Base-by-base conservation (phyloP, 2,888 invertebrate species). In the Dynastes hyllus region DNA sequence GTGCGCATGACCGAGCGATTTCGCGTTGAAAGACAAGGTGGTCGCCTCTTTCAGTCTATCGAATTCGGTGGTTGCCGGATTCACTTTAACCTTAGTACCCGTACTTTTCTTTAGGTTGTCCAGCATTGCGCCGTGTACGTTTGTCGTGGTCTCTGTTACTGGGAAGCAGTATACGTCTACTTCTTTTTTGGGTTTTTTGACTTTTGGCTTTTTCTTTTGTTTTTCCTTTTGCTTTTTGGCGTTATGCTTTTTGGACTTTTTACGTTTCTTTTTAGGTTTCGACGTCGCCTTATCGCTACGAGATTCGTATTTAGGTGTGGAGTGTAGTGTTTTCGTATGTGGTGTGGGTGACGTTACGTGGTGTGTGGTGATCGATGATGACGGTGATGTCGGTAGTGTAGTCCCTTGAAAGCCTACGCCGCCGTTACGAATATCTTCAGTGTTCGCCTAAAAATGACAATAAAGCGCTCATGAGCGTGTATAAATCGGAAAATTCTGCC, bases 401-500 rank as follows among this genome's bases (percentile, higher is more conserved):
- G 27, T 9, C 13, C n/a, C 32, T 32, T 32, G 29, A 32, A 63
- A 63, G 63, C 63, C 63, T 63, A 37, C 63, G 40, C 37, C 37
- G 16, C 13, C 71, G 37, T 29, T 53, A 53, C 11, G 22, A 55
- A 50, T 75, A 61, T 61, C 73, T 61, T 29, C 61, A 22, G 27
- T 73, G 40, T 75, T 61, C 45, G 61, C 73, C 73, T 75, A 75
- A 61, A 45, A 75, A 75, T 75, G 22, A 67, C 66, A 75, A 75
- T 61, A 75, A 75, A 75, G 45, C 58, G 73, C 13, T 45, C n/a
- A 61, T 61, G 27, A 75, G 58, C 61, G 73, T 58, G 55, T 45
- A 45, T 22, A 67, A 1, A 40, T 37, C 32, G 55, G 8, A 22
- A 5, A 22, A 58, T 5, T 58, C 0, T 9, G 55, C 5, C 22